These are phyloP conservation scores for Polymixis flavicincta DNA, from an alignment of 2,888 invertebrate genomes.

Conservation along the genomic window DNA sequence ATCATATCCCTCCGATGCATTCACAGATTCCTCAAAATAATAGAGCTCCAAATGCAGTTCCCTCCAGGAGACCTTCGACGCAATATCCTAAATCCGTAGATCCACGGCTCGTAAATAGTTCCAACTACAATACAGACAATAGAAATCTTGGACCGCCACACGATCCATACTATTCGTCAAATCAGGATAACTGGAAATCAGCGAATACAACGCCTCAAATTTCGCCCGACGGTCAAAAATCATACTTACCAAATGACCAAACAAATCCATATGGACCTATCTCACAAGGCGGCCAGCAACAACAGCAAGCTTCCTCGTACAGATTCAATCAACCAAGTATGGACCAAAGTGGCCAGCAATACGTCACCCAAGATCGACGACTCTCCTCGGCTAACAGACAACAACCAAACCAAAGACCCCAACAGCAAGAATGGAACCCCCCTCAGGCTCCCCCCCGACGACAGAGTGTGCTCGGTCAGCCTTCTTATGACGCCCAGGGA, in stretches of 20 bases:
- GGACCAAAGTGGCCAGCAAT: slow-evolving; percentile 84
- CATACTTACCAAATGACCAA: slow-evolving; percentile 79
- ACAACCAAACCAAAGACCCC: slow-evolving; percentile 78
- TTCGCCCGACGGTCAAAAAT: slow-evolving; percentile 78
- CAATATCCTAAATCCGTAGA: slow-evolving; percentile 84
- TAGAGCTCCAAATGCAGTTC: slow-evolving; percentile 84
- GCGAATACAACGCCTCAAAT: slow-evolving; percentile 76
- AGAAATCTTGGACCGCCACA: slow-evolving; percentile 79
- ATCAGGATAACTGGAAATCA: slow-evolving; percentile 82
- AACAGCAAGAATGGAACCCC: slow-evolving; percentile 82
- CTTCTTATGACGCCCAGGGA: slow-evolving; percentile 79
- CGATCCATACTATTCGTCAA: slow-evolving; percentile 80
- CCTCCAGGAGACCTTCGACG: slow-evolving; percentile 84
- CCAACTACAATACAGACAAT: slow-evolving; percentile 81
- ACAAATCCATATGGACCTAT: slow-evolving; percentile 75
- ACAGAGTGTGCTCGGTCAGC: slow-evolving; percentile 85
- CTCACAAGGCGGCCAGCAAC: slow-evolving; percentile 72
- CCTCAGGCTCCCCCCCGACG: slow-evolving; percentile 78
- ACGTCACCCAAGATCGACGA: slow-evolving; percentile 81
- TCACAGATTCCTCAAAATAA: slow-evolving; percentile 87
- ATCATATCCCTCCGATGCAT: slow-evolving; percentile 90
- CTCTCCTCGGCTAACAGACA: slow-evolving; percentile 80
- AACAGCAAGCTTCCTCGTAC: slow-evolving; percentile 73
- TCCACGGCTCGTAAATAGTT: slow-evolving; percentile 82
- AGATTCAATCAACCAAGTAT: slow-evolving; percentile 79